Base-by-base conservation (phyloP, 2,113 vertebrate species). In the Solea solea region DNA sequence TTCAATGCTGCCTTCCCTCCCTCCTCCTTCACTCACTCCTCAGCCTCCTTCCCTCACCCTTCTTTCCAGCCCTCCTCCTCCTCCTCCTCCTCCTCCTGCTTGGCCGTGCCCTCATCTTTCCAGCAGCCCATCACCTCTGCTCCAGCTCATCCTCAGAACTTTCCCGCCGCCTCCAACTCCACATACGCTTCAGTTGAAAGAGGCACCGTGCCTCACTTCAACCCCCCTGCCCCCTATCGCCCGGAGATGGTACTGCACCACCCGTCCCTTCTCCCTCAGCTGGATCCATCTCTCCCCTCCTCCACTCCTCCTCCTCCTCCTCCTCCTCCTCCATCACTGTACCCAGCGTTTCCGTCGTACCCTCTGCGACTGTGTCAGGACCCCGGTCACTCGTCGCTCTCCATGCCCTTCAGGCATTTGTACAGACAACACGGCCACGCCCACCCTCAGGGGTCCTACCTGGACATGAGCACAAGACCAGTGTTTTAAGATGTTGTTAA, bases 191-290 rank as follows among this genome's bases (percentile, higher is more conserved):
- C 84, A 1, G 79, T 91, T 56, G 93, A 93, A 16, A 65, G 90
- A 1, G 69, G 88, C 7, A 62, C 73, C 56, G 87, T 91, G 51
- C 54, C 90, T 13, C 91, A 90, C 59, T 89, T 93, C 54, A 89
- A 87, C 16, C 72, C 85, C 9, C 34, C 83, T 5, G 64, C 86
- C 28, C 64, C 91, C 64, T 94, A 93, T 71, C 86, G 81, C 11
- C 75, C 92, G 7, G 94, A 94, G 44, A 80, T 92, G 89, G 84
- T 93, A 41, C 72, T 90, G 76, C 92, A 93, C 80, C 93, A 91
- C 68, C 80, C 89, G 3, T 79, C 92, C 41, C 75, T 93, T 44
- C 82, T 91, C 51, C 86, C 92, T 42, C 85, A 91, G 54, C 70
- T 92, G 51, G 91, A 93, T 54, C 61, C 88, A 13, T 69, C 91